Evolutionary conservation across 2,797 vertebrate genomes (phyloP), one percentile per base, ranked within the genome.

Genomic region (Taeniopygia guttata): DNA sequence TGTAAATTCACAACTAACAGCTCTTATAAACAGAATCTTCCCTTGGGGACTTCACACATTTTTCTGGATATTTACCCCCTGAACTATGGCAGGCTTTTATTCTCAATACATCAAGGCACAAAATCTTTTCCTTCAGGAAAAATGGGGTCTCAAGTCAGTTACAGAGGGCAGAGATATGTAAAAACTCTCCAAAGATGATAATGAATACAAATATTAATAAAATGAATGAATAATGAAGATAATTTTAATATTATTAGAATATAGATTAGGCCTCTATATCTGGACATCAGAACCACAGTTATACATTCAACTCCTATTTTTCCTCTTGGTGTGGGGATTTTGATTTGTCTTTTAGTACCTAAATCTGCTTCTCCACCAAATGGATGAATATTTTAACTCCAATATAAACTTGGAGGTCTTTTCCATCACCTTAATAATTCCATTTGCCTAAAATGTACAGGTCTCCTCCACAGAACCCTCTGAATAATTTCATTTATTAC

Each of bases 401-500:
- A 20, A 51, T 4, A 4, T 19, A 21, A 70, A 7, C 36, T 4
- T 72, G 64, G 49, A 49, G 15, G 3, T 26, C 13, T 70, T 70
- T 86, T 36, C 25, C 56, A 22, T 26, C 34, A 45, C n/a, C 32
- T 22, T 19, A 25, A 42, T 16, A 55, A 70, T 63, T 49, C 49
- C 36, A n/a, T 5, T 22, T 42, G 23, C 55, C 63, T 10, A 10
- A 5, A 56, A 26, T 2, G 1, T 6, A 9, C 0, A 82, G 29
- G 26, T 36, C 19, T 80, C 70, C 72, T 70, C 42, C 26, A 38
- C n/a, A 45, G 45, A 87, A 49, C 29, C 46, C 77, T 21, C 58
- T 78, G 51, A 94, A 88, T 51, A 90, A 94, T 52, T 54, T 5
- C 2, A 51, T 87, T 89, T 85, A 69, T 93, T 70, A 51, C 46